phyloP scores from a whole-genome alignment of 2,797 vertebrate genomes.

The Tauraco hartlaubi region DNA sequence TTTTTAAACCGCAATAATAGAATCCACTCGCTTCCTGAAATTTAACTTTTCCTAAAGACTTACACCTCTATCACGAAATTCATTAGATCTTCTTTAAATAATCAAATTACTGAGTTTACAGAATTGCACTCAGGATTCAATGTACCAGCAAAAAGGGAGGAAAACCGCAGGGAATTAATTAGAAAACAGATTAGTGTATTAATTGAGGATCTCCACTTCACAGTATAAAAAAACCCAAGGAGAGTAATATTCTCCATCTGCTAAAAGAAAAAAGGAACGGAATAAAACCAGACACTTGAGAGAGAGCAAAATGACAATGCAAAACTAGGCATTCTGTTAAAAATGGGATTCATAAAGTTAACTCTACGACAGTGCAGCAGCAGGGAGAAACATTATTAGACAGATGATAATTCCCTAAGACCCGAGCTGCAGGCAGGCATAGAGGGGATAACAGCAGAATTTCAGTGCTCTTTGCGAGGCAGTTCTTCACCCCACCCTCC shows the following conservation, averaged over 20 bases:
- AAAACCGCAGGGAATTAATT: slow-evolving; percentile 58
- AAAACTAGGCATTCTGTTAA: background rate
- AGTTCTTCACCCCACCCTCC: background rate
- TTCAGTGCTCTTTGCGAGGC: background rate
- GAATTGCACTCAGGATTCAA: slow-evolving; percentile 40
- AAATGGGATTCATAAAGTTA: slow-evolving; percentile 32
- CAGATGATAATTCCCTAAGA: background rate
- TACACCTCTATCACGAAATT: background rate
- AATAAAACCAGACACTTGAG: slow-evolving; percentile 8
- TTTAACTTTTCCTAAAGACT: background rate
- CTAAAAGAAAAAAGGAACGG: background rate
- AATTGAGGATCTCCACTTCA: slow-evolving; percentile 51
- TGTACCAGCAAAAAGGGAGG: slow-evolving; percentile 44
- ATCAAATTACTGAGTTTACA: slow-evolving; percentile 52
- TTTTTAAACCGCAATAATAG: background rate
- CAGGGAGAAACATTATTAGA: background rate
- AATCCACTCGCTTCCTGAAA: slow-evolving; percentile 1
- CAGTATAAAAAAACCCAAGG: background rate
- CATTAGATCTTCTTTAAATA: slow-evolving; percentile 41
- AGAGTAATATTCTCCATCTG: slow-evolving; percentile 23
- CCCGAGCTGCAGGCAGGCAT: background rate
- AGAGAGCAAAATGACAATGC: slow-evolving; percentile 35
- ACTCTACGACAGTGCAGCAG: background rate
- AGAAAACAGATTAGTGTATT: slow-evolving; percentile 66
- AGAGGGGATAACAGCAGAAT: background rate